phyloP scores from a whole-genome alignment of 2,888 invertebrate genomes.

The Tachina fera region DNA sequence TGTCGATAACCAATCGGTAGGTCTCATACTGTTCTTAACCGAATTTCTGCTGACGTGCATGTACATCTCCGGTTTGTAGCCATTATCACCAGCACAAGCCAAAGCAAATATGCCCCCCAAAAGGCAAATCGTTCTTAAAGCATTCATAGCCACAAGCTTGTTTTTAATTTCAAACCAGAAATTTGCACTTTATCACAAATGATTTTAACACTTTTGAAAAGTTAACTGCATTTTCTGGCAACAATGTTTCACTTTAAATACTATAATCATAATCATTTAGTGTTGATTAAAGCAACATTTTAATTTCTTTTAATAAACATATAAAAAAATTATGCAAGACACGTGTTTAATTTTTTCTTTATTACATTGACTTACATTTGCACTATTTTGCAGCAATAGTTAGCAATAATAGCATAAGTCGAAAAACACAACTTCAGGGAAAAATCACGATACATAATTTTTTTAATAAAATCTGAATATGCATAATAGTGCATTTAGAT shows the following conservation, averaged over 20 bases:
- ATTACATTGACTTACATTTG: conserved; percentile 1
- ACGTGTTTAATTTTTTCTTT: not conserved
- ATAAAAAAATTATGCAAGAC: not conserved
- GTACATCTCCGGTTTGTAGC: conserved; percentile 47
- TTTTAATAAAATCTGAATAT: no score
- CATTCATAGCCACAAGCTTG: conserved; percentile 74
- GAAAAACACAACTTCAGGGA: no score
- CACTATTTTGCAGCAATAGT: not conserved
- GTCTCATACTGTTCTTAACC: conserved; percentile 73
- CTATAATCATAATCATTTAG: not conserved
- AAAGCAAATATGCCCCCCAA: conserved; percentile 75
- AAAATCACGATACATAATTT: no score
- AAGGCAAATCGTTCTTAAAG: conserved; percentile 76
- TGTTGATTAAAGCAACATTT: not conserved
- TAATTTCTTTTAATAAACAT: not conserved
- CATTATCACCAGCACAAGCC: conserved; percentile 65
- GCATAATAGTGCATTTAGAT: no score
- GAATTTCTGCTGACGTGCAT: conserved; percentile 69
- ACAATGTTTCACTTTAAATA: conserved; percentile 13
- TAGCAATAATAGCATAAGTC: no score
- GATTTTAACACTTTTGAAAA: no score
- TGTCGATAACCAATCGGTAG: conserved; percentile 76
- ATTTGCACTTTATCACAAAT: not conserved
- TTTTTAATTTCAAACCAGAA: not conserved
- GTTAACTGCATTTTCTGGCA: not conserved